These are phyloP conservation scores for Amblyopsis rosae DNA, from an alignment of 2,113 vertebrate genomes.

Conservation along the genomic window DNA sequence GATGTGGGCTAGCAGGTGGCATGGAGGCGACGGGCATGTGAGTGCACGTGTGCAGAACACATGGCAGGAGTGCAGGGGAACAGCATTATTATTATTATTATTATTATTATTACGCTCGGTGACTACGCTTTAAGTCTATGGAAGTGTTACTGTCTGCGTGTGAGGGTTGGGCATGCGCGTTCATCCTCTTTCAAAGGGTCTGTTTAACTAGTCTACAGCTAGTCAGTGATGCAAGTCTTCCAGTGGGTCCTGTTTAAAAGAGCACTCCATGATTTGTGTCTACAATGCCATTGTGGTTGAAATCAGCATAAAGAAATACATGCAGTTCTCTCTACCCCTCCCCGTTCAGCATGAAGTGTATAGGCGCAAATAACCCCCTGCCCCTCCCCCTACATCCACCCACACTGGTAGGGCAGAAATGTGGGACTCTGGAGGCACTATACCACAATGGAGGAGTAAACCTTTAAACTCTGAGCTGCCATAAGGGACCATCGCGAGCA, in stretches of 20 bases:
- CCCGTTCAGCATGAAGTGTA: no score
- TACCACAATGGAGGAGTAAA: no score
- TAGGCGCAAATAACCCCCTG: no score
- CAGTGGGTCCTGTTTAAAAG: conserved; percentile 63
- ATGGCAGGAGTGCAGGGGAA: no score
- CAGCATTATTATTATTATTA: no score
- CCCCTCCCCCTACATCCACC: no score
- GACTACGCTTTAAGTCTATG: conserved; percentile 17
- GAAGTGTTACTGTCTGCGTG: not conserved
- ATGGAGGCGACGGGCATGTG: conserved; percentile 44
- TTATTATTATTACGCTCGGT: conserved; percentile 8
- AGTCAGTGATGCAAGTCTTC: conserved; percentile 88
- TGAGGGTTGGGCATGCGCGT: not conserved
- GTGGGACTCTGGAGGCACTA: no score
- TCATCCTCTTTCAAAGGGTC: conserved; percentile 82
- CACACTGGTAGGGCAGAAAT: no score
- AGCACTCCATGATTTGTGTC: conserved; percentile 45
- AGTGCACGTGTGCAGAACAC: conserved; percentile 24
- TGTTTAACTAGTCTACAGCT: conserved; percentile 87
- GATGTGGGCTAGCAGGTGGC: conserved; percentile 75
- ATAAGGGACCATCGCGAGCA: conserved; percentile 34
- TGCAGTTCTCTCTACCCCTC: no score
- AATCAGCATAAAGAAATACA: no score
- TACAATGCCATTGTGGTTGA: conserved; percentile 1
- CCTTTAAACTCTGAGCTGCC: no score